Percentiles rank a stretch among this genome's conserved stretches.
These are phyloP conservation scores for Hepsetus odoe DNA, from an alignment of 2,113 vertebrate species.

Conservation along the genomic window DNA sequence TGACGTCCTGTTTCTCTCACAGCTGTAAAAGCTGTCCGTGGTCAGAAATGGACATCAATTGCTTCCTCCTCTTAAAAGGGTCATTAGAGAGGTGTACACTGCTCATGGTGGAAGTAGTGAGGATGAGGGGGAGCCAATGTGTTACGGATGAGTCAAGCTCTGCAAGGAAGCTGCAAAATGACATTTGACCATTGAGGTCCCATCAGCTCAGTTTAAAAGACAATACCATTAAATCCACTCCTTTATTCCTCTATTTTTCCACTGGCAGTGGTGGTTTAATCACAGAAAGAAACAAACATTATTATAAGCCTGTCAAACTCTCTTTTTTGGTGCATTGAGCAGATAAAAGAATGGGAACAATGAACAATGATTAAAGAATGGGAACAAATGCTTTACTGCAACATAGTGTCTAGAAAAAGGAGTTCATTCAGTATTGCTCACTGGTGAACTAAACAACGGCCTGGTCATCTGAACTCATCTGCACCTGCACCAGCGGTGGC, in stretches of 20 bases:
- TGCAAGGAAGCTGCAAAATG: slow-evolving; percentile 11
- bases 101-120: not conserved
- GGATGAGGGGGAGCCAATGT: not conserved
- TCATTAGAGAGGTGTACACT: not conserved
- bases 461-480: too few species aligned
- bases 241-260: slow-evolving; percentile 4
- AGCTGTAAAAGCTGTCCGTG: slow-evolving; percentile 8
- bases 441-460: too few species aligned
- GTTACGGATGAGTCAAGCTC: not conserved
- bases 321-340: too few species aligned
- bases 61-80: not conserved
- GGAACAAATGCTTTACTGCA: too few species aligned
- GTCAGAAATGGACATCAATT: not conserved
- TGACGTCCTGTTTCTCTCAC: not conserved
- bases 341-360: too few species aligned
- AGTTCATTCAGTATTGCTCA: too few species aligned
- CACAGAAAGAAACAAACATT: too few species aligned
- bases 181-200: not conserved
- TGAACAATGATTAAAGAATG: too few species aligned
- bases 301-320: too few species aligned
- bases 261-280: too few species aligned
- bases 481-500: too few species aligned
- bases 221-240: slow-evolving; percentile 13
- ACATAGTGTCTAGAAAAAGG: too few species aligned
- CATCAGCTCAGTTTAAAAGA: not conserved